Base-by-base conservation (phyloP, 2,888 invertebrate genomes). In the Caenorhabditis parvicauda region DNA sequence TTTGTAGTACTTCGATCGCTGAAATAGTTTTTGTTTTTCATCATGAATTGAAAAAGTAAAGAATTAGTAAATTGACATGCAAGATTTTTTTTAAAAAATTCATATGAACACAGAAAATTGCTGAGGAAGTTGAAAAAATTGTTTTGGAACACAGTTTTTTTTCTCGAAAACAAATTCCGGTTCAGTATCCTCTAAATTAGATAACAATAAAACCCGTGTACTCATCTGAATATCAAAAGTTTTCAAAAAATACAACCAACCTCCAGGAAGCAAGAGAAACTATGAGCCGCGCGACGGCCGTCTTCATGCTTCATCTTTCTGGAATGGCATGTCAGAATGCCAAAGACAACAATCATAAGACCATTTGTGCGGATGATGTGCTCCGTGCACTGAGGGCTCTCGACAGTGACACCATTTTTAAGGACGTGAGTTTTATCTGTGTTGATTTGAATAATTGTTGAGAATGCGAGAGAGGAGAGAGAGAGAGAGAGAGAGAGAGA, bases 291-390 rank as follows among this genome's bases (percentile, higher is more conserved):
- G 54, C 62, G 0, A 49, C 48, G 2, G 62, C 58, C 32, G 62
- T 62, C 22, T 62, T 62, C 25, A 43, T 62, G 1, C 39, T 62
- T 6, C 56, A 62, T 32, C 17, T 62, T n/a, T 54, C 62, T 0
- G 62, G 55, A 7, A 35, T 58, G 3, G 41, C 62, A 19, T 21
- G 37, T 29, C 47, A 55, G 27, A 44, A 53, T 6, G 62, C 62
- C 6, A 41, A 39, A 3, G 54, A 54, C 1, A 28, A 44, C 21
- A 54, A 58, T 7, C 62, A 58, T 35, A 58, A 58, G 35, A 58
- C 58, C 4, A 37, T 62, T 7, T 29, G 51, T 0, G 58, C 58
- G 0, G 58, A 58, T 6, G 54, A 62, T 35, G 62, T 62, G 3
- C 27, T 58, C 19, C 52, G 47, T 37, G 62, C 45, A 6, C 48